Evolutionary conservation across 2,888 invertebrate species (phyloP), one percentile per base, ranked within the genome.

Genomic region (Apamea monoglypha): DNA sequence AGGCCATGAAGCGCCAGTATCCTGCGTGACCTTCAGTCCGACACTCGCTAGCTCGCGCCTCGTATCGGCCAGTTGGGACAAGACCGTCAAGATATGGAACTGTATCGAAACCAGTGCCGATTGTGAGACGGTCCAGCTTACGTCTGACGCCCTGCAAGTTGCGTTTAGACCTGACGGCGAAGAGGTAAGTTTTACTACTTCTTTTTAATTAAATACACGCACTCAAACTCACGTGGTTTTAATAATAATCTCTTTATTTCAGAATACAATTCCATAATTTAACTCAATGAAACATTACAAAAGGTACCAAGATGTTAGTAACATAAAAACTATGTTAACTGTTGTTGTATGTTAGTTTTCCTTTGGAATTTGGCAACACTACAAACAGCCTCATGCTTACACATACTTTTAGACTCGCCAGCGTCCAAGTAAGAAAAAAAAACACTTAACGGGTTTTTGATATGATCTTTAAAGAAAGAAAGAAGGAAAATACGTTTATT

Each of bases 1-100:
- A 68, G 99, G 99, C 0, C 99, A 99, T 92, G 98, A 99, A 94
- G 99, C 99, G 2, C 99, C 99, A 0, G 98, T 99, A 3, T 98
- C 98, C 0, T 97, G 98, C 80, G 92, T 99, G 2, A 97, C 98
- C 0, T 99, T 99, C 95, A 98, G 97, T 83, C 98, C 99, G 0
- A 96, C 96, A 14, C 93, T 97, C 0, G 96, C 98, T 0, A 98
- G 98, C 86, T 98, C 98, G 0, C 97, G 98, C 1, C 95, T 99
- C 64, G 98, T 98, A 0, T 99, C 99, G 0, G 91, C 91, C 6
- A 99, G 99, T 40, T 99, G 99, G 99, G 99, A 99, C 96, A 98
- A 98, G 95, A 98, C 99, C 0, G 96, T 99, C 1, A 90, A 91
- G 0, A 96, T 99, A 71, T 99, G 99, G 99, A 98, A 99, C 94